These are phyloP conservation scores for Anguilla rostrata DNA, from an alignment of 2,113 vertebrate genomes.

Conservation along the genomic window DNA sequence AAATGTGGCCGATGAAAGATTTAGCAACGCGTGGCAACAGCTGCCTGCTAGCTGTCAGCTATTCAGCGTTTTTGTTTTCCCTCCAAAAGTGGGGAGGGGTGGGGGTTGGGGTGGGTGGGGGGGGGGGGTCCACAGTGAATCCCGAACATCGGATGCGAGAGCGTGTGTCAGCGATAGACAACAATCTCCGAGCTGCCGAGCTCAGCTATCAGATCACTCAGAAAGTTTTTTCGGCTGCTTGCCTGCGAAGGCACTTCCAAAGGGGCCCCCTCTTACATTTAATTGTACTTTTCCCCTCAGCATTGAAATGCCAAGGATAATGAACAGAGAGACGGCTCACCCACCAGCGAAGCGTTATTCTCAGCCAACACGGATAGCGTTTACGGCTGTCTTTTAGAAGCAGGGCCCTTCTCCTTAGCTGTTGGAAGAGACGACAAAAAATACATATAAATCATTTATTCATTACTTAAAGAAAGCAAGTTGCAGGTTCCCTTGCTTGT, in stretches of 20 bases:
- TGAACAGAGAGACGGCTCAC: slow-evolving; percentile 41
- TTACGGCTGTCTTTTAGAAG: slow-evolving; percentile 39
- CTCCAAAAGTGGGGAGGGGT: neutral
- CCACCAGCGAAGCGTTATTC: slow-evolving; percentile 48
- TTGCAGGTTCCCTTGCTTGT: slow-evolving; percentile 18
- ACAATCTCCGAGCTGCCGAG: neutral
- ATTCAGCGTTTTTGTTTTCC: slow-evolving; percentile 16
- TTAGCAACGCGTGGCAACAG: slow-evolving; percentile 9
- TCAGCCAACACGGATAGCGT: slow-evolving; percentile 48
- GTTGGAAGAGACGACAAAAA: slow-evolving; percentile 34
- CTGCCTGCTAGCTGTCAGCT: slow-evolving; percentile 2
- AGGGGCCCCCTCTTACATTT: neutral
- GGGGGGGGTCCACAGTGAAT: neutral
- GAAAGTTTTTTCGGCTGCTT: neutral
- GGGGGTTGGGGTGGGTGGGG: too few species aligned
- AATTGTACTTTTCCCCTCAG: neutral
- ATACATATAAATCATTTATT: slow-evolving; percentile 42
- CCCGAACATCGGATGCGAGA: neutral
- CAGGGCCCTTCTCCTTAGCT: slow-evolving; percentile 21
- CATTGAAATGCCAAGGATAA: slow-evolving; percentile 28
- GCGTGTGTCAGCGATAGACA: neutral
- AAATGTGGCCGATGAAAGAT: slow-evolving; percentile 24
- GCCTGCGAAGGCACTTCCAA: neutral
- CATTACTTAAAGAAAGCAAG: slow-evolving; percentile 26
- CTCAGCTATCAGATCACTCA: neutral